Base-by-base conservation (phyloP, 2,888 invertebrate species). In the Myopa testacea region DNA sequence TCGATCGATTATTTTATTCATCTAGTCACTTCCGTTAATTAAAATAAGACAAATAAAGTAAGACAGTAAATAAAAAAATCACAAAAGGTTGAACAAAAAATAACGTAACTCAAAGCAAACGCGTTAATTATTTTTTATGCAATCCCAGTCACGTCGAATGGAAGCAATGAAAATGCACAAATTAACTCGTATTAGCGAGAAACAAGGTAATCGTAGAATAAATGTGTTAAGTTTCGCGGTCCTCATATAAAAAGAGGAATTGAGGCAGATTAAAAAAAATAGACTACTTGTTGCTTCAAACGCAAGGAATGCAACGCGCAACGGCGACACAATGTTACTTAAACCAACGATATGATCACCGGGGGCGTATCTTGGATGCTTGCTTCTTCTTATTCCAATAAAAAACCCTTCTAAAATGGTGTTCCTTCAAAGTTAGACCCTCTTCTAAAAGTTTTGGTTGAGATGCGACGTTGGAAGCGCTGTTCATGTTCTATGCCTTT, bases 91-190 rank as follows among this genome's bases (percentile, higher is more conserved):
- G 50, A 8, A 10, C 50, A 50, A 55, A 3, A 55, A 55, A 55
- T 10, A n/a, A 55, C 55, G 55, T 3, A 55, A 16, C 10, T 55
- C 10, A 55, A 14, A 55, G 16, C 55, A 34, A 16, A 63, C 19
- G 58, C 34, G 45, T 60, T 75, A 68, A 75, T 75, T 75, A 45
- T 14, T 58, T 69, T 58, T 45, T 58, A 75, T 69, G 58, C 67
- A 69, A 69, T 69, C 58, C 50, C 58, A 45, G 75, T 75, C 75
- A 75, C 75, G 75, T 75, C 12, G 14, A 37, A 65, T 38, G 34
- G 38, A 67, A 7, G 14, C 50, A 52, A 4, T 50, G 34, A 14
- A 58, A 69, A 45, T 55, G 76, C 50, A 76, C 65, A 71, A 76
- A 70, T 76, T 70, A 76, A 63, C 62, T 65, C 10, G 50, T n/a